These are phyloP conservation scores for Potamilus streckersoni DNA, from an alignment of 1,140 invertebrate species.

Conservation along the genomic window DNA sequence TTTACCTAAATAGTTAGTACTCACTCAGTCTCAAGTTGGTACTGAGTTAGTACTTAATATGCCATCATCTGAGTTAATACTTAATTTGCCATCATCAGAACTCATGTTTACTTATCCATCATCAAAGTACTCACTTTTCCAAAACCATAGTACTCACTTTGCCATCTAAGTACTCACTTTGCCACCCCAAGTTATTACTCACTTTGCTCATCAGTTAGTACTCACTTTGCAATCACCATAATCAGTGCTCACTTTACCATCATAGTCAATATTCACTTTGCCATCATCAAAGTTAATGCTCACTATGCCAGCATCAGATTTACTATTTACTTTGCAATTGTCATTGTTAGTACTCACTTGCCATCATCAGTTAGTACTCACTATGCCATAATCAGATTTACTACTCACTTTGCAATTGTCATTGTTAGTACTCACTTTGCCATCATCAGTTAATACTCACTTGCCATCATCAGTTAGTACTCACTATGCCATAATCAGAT, in stretches of 20 bases:
- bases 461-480: conserved; percentile 79
- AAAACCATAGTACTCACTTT: conserved; percentile 93
- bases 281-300: conserved; percentile 75
- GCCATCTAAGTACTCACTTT: conserved; percentile 75
- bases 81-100: no score
- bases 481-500: no score
- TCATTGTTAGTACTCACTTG: conserved; percentile 71
- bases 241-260: conserved; percentile 94
- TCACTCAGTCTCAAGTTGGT: conserved; percentile 76
- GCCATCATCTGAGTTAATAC: conserved; percentile 72
- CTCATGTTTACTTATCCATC: no score
- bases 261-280: conserved; percentile 93
- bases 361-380: conserved; percentile 77
- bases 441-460: conserved; percentile 97
- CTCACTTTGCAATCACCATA: conserved; percentile 89
- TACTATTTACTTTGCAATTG: conserved; percentile 92
- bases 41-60: conserved; percentile 72
- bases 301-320: conserved; percentile 94
- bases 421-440: conserved; percentile 75
- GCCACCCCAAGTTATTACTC: conserved; percentile 17
- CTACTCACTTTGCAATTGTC: conserved; percentile 90
- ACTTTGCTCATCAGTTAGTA: conserved; percentile 97
- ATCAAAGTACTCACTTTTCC: conserved; percentile 76
- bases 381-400: conserved; percentile 94
- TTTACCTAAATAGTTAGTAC: not conserved